Evolutionary conservation across 2,113 vertebrate genomes (phyloP).

Genomic region (Nesogale talazaci): DNA sequence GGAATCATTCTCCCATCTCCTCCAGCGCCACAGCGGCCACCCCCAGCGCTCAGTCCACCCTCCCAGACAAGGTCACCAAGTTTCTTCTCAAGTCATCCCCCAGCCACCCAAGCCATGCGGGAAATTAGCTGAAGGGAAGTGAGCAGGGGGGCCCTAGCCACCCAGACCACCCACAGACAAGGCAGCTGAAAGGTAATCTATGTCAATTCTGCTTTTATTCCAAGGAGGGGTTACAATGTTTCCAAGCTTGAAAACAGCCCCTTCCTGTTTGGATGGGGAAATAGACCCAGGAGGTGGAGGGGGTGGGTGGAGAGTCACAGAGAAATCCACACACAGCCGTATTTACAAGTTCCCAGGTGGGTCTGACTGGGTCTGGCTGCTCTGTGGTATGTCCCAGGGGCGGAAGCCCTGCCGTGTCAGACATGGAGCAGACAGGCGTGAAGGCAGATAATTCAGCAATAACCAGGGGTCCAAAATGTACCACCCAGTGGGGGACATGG

Average conservation of each 20-base stretch:
- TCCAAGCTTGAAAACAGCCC: neutral
- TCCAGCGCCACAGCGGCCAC: neutral
- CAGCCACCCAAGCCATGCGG: neutral
- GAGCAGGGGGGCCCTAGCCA: neutral
- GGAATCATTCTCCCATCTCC: neutral
- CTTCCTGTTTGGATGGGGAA: neutral
- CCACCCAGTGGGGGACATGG: fast-evolving
- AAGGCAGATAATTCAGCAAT: neutral
- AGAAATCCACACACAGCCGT: neutral
- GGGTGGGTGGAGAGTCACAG: neutral
- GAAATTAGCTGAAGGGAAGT: neutral
- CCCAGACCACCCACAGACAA: neutral
- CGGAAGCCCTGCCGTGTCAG: neutral
- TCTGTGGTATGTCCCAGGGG: neutral
- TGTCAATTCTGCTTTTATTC: constrained; percentile 26
- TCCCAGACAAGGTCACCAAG: neutral
- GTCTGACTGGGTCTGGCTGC: neutral
- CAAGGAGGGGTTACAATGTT: neutral
- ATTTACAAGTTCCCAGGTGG: neutral
- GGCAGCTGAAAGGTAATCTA: neutral
- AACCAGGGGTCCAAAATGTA: neutral
- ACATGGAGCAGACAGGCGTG: neutral
- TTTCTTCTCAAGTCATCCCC: neutral
- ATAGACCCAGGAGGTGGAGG: neutral
- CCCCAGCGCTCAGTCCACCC: neutral